These are phyloP conservation scores for Neopelma chrysocephalum DNA, from an alignment of 2,797 vertebrate species.

Conservation along the genomic window DNA sequence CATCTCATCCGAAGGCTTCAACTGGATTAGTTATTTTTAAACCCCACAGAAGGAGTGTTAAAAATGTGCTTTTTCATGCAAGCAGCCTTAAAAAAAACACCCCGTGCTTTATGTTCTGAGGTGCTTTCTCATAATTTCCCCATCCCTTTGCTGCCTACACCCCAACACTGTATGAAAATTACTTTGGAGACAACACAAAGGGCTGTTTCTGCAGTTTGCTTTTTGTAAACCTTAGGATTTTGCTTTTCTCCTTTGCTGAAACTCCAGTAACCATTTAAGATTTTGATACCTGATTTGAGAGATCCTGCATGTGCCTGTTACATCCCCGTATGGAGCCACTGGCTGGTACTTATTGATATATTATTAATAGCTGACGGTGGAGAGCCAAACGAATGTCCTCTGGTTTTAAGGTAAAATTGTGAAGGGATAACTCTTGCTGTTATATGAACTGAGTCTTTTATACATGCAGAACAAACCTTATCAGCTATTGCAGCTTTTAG, in stretches of 20 bases:
- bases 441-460: not conserved
- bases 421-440: not conserved
- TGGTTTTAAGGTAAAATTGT: not conserved
- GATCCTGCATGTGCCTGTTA: not conserved
- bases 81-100: conserved; percentile 36
- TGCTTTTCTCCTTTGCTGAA: conserved; percentile 34
- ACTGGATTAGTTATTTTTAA: conserved; percentile 64
- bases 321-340: not conserved
- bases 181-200: conserved; percentile 63
- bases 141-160: conserved; percentile 40
- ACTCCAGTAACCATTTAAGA: not conserved
- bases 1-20: conserved; percentile 30
- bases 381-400: not conserved
- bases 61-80: conserved; percentile 66
- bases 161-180: conserved; percentile 29
- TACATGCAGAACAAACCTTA: not conserved
- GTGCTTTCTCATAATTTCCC: conserved; percentile 54
- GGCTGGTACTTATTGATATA: not conserved
- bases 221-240: not conserved
- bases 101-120: conserved; percentile 40
- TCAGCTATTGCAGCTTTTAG: not conserved
- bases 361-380: not conserved
- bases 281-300: not conserved
- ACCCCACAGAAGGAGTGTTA: conserved; percentile 68
- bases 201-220: conserved; percentile 43